Evolutionary conservation across 1,140 invertebrate genomes (phyloP).

Genomic region (Pararge aegeria): DNA sequence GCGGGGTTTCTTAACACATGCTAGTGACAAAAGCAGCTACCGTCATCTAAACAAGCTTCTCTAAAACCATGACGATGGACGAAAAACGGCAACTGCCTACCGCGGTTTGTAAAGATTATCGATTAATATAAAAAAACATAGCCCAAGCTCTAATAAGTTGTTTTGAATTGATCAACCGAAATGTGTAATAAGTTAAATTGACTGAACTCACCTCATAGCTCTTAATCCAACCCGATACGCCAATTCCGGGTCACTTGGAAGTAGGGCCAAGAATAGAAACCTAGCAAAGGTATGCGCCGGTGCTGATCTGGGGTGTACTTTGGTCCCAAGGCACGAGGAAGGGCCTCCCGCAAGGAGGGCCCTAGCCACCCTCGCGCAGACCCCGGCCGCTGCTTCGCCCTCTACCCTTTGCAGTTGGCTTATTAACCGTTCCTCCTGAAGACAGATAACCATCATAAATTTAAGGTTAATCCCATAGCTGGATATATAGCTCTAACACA

Average conservation of each 20-base stretch:
- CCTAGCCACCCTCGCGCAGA: slow-evolving; percentile 81
- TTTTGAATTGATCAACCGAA: too few relatives aligned
- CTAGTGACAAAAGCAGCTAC: too few relatives aligned
- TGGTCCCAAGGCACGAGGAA: slow-evolving; percentile 85
- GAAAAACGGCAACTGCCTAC: too few relatives aligned
- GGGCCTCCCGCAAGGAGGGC: slow-evolving; percentile 87
- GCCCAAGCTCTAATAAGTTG: too few relatives aligned
- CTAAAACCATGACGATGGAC: too few relatives aligned
- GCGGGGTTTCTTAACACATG: too few relatives aligned
- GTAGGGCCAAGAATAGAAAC: slow-evolving; percentile 88
- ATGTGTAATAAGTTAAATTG: not conserved
- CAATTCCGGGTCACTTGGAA: slow-evolving; percentile 87
- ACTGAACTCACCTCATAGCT: slow-evolving; percentile 78
- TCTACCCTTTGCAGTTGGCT: slow-evolving; percentile 88
- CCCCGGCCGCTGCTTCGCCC: slow-evolving; percentile 84
- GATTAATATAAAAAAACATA: too few relatives aligned
- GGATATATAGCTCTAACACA: too few relatives aligned
- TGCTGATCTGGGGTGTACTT: slow-evolving; percentile 87
- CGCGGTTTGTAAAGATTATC: too few relatives aligned
- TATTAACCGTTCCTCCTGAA: slow-evolving; percentile 89
- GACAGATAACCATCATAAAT: not conserved
- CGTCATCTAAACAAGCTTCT: too few relatives aligned
- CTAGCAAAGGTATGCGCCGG: slow-evolving; percentile 92
- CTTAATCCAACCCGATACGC: slow-evolving; percentile 85
- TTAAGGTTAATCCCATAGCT: too few relatives aligned